Conservation (phyloP, 2,113 vertebrate species). For the Salvelinus namaycush region DNA sequence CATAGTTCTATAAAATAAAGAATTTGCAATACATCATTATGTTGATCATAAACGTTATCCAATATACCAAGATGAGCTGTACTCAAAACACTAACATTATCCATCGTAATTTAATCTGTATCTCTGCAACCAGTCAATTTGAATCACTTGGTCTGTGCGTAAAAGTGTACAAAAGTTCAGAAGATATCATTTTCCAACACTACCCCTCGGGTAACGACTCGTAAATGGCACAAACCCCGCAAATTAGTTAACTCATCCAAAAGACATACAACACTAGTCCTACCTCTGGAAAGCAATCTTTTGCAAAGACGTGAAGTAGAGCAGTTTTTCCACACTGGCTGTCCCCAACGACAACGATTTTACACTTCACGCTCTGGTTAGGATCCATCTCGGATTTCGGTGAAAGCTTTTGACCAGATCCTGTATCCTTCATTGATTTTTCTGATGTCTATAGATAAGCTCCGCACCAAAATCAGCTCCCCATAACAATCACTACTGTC, state of each 20-base stretch:
- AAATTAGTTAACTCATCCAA: too few relatives aligned
- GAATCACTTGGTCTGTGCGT: too few relatives aligned
- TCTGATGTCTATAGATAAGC: neutral
- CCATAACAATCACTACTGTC: neutral
- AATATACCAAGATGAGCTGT: neutral
- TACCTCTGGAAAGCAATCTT: slow-evolving; percentile 89
- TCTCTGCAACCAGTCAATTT: too few relatives aligned
- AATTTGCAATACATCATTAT: neutral
- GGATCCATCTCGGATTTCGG: slow-evolving; percentile 83
- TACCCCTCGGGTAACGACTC: too few relatives aligned
- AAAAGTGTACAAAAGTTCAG: too few relatives aligned
- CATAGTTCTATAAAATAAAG: slow-evolving; percentile 75
- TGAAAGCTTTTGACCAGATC: slow-evolving; percentile 76
- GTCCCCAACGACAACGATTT: slow-evolving; percentile 55
- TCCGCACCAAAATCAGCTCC: neutral
- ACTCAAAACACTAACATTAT: neutral
- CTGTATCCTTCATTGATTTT: slow-evolving; percentile 85
- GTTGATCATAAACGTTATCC: neutral
- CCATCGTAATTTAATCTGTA: too few relatives aligned
- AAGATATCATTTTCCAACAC: too few relatives aligned
- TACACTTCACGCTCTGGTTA: slow-evolving; percentile 78
- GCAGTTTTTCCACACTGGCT: slow-evolving; percentile 51
- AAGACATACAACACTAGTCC: slow-evolving; percentile 34
- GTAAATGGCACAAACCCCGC: too few relatives aligned
- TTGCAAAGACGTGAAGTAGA: slow-evolving; percentile 74